phyloP scores from a whole-genome alignment of 2,888 invertebrate species.

The Cerastis rubricosa region DNA sequence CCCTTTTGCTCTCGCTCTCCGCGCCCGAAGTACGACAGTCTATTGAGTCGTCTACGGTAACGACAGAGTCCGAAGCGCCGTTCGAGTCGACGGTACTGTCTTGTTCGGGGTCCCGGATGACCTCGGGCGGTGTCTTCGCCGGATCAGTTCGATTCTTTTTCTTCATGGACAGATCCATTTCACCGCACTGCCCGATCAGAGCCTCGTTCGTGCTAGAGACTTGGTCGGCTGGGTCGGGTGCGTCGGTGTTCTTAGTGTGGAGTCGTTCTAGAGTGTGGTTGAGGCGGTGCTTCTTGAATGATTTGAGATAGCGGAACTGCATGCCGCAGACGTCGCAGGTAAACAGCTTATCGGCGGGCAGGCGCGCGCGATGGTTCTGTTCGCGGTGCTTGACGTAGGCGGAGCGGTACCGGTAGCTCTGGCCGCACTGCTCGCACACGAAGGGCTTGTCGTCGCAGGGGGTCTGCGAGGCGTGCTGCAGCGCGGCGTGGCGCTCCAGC shows the following conservation, averaged over 20 bases:
- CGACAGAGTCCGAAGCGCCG: constrained; percentile 87
- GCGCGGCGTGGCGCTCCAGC: constrained; percentile 95
- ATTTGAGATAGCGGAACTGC: constrained; percentile 97
- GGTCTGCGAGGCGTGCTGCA: constrained; percentile 94
- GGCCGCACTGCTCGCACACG: constrained; percentile 97
- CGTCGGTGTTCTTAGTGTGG: constrained; percentile 92
- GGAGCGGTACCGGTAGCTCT: constrained; percentile 96
- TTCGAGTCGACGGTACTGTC: constrained; percentile 94
- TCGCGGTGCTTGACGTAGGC: constrained; percentile 94
- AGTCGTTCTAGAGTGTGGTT: constrained; percentile 96
- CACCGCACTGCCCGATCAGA: constrained; percentile 88
- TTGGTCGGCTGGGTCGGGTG: constrained; percentile 91
- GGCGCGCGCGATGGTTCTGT: constrained; percentile 96
- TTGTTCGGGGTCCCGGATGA: constrained; percentile 91
- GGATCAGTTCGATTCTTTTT: constrained; percentile 83
- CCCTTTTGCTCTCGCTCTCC: constrained; percentile 83
- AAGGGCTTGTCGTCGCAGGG: constrained; percentile 96
- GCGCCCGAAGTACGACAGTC: constrained; percentile 86
- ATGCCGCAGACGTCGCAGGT: constrained; percentile 98
- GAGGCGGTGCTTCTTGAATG: constrained; percentile 96
- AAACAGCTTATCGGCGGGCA: constrained; percentile 97
- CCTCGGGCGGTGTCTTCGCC: constrained; percentile 87
- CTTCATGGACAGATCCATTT: constrained; percentile 91
- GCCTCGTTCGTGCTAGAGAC: constrained; percentile 94
- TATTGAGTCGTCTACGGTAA: constrained; percentile 86